Base-by-base conservation (phyloP, 2,113 vertebrate genomes). In the Gymnarchus niloticus region DNA sequence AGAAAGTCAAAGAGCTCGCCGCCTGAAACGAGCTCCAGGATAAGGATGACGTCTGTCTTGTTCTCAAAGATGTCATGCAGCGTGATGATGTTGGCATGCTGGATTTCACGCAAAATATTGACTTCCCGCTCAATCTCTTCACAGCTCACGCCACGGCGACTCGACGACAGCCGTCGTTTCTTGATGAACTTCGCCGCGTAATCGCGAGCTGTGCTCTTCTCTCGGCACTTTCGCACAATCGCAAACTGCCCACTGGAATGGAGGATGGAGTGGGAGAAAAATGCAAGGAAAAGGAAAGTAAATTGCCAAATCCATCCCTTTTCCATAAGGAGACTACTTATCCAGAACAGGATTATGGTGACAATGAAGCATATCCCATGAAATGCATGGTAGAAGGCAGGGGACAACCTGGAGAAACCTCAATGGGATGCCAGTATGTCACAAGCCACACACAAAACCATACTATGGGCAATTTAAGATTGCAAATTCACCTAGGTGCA, bases 61-160 rank as follows among this genome's bases (percentile, higher is more conserved):
- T 99, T 99, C 92, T 99, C 98, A 0, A 99, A 99, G 93, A 99
- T 96, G 93, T 99, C 97, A 0, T 99, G 97, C 86, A 99, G 94
- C 0, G 97, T 97, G 94, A 99, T 99, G 94, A 99, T 98, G 94
- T 99, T 99, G 92, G 96, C 96, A 94, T 99, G 98, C 90, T 98
- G 97, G 92, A 99, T 97, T 93, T 97, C 97, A 0, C 97, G 92
- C 89, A 99, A 93, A 92, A 99, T 99, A 93, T 97, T 96, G 90
- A 99, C 98, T 91, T 99, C 98, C 0, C 98, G 92, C 92, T 99
- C 96, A 0, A 99, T 99, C 94, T 99, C 98, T 89, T 99, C 98
- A 0, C 97, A 94, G 94, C 97, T 98, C 90, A 99, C 98, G 0
- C 98, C 98, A 0, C 98, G 93, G 1, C 97, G 96, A 91, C 98